These are phyloP conservation scores for Gouania willdenowi DNA, from an alignment of 2,797 vertebrate species.

Conservation along the genomic window DNA sequence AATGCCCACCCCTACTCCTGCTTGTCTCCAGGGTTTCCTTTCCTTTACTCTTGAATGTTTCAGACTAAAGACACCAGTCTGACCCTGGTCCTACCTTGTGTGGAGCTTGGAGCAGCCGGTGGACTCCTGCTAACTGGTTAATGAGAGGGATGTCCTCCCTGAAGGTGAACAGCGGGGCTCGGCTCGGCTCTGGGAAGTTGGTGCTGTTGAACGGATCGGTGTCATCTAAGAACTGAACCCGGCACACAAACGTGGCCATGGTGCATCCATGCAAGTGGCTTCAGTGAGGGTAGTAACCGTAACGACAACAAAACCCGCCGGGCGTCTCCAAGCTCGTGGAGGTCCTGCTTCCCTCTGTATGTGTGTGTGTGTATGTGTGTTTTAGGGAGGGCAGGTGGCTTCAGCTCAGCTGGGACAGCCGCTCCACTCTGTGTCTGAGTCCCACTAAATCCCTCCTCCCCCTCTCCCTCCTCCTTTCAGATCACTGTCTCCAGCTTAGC, in stretches of 20 bases:
- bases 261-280: constrained; percentile 78
- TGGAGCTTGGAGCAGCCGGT: constrained; percentile 86
- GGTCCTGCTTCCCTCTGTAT: too few relatives aligned
- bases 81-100: constrained; percentile 86
- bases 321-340: constrained; percentile 1
- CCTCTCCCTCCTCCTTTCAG: constrained; percentile 23
- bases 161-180: constrained; percentile 88
- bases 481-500: constrained; percentile 23
- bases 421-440: constrained; percentile 64
- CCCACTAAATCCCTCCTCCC: constrained; percentile 47
- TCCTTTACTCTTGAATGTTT: too few relatives aligned
- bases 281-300: constrained; percentile 35
- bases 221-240: constrained; percentile 93
- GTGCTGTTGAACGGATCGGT: constrained; percentile 95
- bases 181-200: constrained; percentile 88
- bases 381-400: constrained; percentile 62
- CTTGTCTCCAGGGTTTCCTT: too few relatives aligned
- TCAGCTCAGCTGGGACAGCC: constrained; percentile 66
- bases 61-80: too few relatives aligned
- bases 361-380: too few relatives aligned
- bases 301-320: constrained; percentile 64
- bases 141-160: constrained; percentile 85
- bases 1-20: too few relatives aligned
- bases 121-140: constrained; percentile 86
- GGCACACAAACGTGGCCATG: constrained; percentile 87